Base-by-base conservation (phyloP, 1,140 invertebrate genomes). In the Piezodorus guildinii region DNA sequence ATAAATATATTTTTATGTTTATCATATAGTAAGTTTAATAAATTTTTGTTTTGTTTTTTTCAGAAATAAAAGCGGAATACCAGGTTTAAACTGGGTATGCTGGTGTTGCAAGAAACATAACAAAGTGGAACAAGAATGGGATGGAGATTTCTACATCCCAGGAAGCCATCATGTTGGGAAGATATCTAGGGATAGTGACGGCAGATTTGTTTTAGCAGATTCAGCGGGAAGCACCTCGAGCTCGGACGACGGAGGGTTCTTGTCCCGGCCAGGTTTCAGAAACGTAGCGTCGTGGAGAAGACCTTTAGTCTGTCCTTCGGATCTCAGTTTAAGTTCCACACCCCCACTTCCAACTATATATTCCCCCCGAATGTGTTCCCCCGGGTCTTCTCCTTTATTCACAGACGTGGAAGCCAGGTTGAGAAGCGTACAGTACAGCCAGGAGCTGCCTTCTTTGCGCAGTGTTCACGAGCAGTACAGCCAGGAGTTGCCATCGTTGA, bases 181-280 rank as follows among this genome's bases (percentile, higher is more conserved):
- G 69, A 89, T 88, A 69, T 84, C 83, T 65, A 80, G 85, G 59
- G 80, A 86, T 9, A 79, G 84, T 21, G 85, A 88, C 73, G 85
- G 85, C 44, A 80, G 84, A 51, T 88, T 90, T 76, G 80, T 88
- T 52, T 74, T 88, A 54, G 79, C 80, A 17, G 79, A 83, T 69
- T 83, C 84, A 69, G 84, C 83, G 70, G 80, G 80, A 39, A 81
- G 84, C 46, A 83, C 85, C 71, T 78, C 79, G 25, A 85, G 83
- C 59, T 90, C 87, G 70, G 88, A 91, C 74, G 88, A 91, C 72
- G 89, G 89, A 34, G 88, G 88, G 2, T 90, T 91, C 73, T 77
- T 88, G 43, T 70, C 70, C 12, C 68, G 70, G 61, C 70, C 69
- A 21, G 69, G 70, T 44, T 69, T 69, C 64, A 66, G 69, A 52